Evolutionary conservation across 2,797 vertebrate species (phyloP), one percentile per base, ranked within the genome.

Genomic region (Columba guinea): DNA sequence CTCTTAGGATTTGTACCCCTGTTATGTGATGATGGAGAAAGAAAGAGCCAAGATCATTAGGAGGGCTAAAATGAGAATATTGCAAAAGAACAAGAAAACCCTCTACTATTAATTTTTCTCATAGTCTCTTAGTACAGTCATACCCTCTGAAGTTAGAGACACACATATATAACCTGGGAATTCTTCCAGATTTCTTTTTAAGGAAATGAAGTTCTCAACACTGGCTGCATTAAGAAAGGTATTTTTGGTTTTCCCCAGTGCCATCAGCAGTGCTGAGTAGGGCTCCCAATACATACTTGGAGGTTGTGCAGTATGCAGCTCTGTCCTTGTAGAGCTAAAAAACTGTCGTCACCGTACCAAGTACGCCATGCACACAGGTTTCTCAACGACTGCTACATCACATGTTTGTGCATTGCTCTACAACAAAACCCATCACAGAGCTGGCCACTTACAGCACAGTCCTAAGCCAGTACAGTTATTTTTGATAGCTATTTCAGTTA

Each of bases 161-260:
- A 68, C 55, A 79, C 9, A 4, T 15, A 22, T 11, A 56, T 30
- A 67, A 44, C 9, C 88, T 75, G 81, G 94, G 78, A 94, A 84
- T 35, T 49, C 77, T 71, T 92, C 73, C 73, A 86, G 85, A n/a
- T 90, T 94, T 69, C 83, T 89, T 87, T 95, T 88, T 84, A 81
- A 87, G 87, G 84, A 85, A 65, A 95, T 90, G 4, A 95, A 75
- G 67, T 35, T 90, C 73, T 84, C 76, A 91, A 69, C 81, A 88
- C 34, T 41, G 73, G 53, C 65, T 93, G 65, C 59, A 73, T 49
- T 69, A 69, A 64, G 85, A 75, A 84, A 58, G 28, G n/a, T 73
- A 70, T 48, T 96, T 95, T 90, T 87, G 71, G 62, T 52, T 96
- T 87, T 65, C 60, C 80, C 76, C 39, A 71, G 26, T 4, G 13